Evolutionary conservation across 2,797 vertebrate genomes (phyloP), one percentile per base, ranked within the genome.

Genomic region (Sebastes minor): DNA sequence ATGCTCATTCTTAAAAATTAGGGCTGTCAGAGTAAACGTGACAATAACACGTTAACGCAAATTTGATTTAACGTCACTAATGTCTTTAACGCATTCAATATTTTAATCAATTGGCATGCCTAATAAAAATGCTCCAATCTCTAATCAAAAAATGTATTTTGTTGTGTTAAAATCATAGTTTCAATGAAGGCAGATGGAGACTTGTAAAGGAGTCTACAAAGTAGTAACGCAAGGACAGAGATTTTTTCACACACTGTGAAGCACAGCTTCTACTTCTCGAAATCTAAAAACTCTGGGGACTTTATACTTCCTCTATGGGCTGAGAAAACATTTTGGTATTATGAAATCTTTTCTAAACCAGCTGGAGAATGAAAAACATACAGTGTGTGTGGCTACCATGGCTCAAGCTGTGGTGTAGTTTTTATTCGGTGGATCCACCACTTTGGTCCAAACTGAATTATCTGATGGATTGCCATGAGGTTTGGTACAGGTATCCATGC

Each of bases 301-400:
- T 60, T 53, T 30, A 16, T 6, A 78, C 72, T 78, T 85, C 74
- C 76, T 72, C 62, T 62, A 0, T 78, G 23, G 14, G 27, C 27
- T 22, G 53, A 68, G 11, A 69, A 81, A 74, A 71, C 46, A 46
- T 76, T 81, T 49, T 42, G 18, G 18, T 61, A 16, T 76, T 61
- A 59, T 62, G 78, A 84, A 69, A 84, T 73, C 18, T 76, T 72
- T 71, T 71, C 20, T 28, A 16, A 53, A 27, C 4, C 25, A 18
- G 25, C 59, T 55, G 8, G 22, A 79, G 56, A 13, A 63, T 67
- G 64, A 10, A 55, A 53, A 55, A 65, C 38, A 59, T 20, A 52
- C 28, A 25, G 38, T 55, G 20, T 38, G 27, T 42, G 30, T 23
- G 33, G 0, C 22, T 27, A 27, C 35, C 33, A 53, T 2, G 8